phyloP scores from a whole-genome alignment of 2,888 invertebrate genomes.

The Himalopsyche tibetana region DNA sequence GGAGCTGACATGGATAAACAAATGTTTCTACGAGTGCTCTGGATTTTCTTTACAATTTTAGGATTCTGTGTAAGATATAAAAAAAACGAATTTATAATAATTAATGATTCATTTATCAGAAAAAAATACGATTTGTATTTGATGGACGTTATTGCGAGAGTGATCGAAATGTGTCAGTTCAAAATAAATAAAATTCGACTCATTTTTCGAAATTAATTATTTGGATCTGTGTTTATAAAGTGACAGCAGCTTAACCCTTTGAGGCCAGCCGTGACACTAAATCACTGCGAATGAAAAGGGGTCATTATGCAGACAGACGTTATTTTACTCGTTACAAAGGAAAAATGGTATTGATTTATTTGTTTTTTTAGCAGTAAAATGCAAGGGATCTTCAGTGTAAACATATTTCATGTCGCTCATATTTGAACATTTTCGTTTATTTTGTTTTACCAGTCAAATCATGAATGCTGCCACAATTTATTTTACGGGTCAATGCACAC shows the following conservation, averaged over 20 bases:
- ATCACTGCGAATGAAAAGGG: conserved; percentile 47
- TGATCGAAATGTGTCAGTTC: not conserved
- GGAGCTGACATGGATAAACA: too few species aligned
- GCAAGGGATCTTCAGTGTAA: not conserved
- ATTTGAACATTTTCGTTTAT: conserved; percentile 13
- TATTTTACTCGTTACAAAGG: not conserved
- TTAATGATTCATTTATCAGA: too few species aligned
- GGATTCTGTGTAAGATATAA: too few species aligned
- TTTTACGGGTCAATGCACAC: conserved; percentile 18
- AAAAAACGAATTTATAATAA: too few species aligned
- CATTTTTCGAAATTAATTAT: conserved; percentile 18
- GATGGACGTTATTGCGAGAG: too few species aligned
- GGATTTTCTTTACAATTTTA: too few species aligned
- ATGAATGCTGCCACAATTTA: conserved; percentile 27
- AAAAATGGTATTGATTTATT: conserved; percentile 47
- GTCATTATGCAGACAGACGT: conserved; percentile 31
- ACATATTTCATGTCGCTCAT: not conserved
- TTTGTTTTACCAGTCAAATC: conserved; percentile 29
- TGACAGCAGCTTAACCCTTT: conserved; percentile 46
- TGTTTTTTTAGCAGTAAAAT: conserved; percentile 1
- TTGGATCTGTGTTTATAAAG: conserved; percentile 15
- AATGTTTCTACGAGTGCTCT: too few species aligned
- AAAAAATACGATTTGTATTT: too few species aligned
- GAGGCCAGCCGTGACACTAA: conserved; percentile 48
- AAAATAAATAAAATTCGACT: conserved; percentile 19